Evolutionary conservation across 2,888 invertebrate genomes (phyloP), one percentile per base, ranked within the genome.

Genomic region (Onthophagus sagittarius): DNA sequence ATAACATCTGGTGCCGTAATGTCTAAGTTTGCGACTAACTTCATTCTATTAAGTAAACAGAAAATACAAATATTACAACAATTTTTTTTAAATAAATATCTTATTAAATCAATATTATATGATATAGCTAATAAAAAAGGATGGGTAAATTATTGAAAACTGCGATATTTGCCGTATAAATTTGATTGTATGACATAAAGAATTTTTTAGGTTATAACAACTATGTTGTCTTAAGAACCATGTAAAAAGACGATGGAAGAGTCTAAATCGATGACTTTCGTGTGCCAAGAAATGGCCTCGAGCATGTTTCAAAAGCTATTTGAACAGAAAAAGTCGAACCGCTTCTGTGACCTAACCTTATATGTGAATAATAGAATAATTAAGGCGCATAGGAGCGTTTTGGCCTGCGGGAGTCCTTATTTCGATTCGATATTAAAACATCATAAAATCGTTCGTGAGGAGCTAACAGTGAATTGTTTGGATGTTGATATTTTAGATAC

Each of bases 391-490:
- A 86, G 90, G 65, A 89, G 88, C 82, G 88, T 91, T 72, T 82
- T 91, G 71, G 90, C 90, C 0, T 88, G 90, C 9, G 89, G 88
- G 81, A 90, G 90, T 73, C 90, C 90, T 0, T 90, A 90, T 81
- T 90, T 91, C 80, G 90, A 90, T 79, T 88, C 90, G 15, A 88
- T 90, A 72, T 83, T 90, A 75, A 88, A 88, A 76, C 86, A 86
- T 76, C 86, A 86, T 78, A 88, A 87, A 81, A 84, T 88, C 70
- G 85, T 86, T 15, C 86, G 86, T 78, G 88, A 89, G 78, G 86
- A 89, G 81, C 81, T 90, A 62, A 88, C 87, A 5, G 86, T 90
- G 65, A 88, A 86, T 72, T 89, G 89, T 80, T 84, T 88, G 78
- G 88, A 89, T 81, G 87, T 88, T 74, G 88, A 87, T 75, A 88